Percentiles rank a stretch among this genome's conserved stretches.
These are phyloP conservation scores for Lamellibrachia satsuma DNA, from an alignment of 2,888 invertebrate genomes.

Conservation along the genomic window DNA sequence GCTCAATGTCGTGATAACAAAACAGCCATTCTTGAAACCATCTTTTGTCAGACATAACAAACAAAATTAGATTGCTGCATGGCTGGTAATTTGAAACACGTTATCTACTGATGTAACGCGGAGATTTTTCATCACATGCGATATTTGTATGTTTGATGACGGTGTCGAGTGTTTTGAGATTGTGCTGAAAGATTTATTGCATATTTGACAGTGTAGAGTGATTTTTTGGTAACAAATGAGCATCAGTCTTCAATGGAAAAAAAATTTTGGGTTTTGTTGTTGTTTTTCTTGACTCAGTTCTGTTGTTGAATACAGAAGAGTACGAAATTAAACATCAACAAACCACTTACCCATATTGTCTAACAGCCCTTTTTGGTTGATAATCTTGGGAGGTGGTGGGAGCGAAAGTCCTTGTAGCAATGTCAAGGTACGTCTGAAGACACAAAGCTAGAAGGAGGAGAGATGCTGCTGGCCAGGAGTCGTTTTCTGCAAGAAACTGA, in stretches of 20 bases:
- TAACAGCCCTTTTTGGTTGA: neutral
- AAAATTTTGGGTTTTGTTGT: neutral
- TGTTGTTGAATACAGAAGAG: too few relatives aligned
- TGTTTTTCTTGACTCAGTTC: neutral
- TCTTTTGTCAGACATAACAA: neutral
- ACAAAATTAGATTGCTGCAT: neutral
- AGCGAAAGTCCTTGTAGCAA: neutral
- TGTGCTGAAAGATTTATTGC: neutral
- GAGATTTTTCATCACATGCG: neutral
- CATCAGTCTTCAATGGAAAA: neutral
- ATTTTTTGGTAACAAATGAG: neutral
- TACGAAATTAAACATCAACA: neutral
- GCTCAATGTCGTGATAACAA: neutral
- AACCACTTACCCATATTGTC: neutral
- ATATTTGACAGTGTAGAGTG: neutral
- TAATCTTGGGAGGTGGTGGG: neutral
- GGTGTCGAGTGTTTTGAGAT: neutral
- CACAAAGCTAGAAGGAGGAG: neutral
- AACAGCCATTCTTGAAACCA: neutral
- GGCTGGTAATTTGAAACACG: neutral
- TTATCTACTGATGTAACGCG: neutral
- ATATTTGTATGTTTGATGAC: neutral
- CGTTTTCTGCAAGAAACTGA: neutral
- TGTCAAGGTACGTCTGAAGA: neutral
- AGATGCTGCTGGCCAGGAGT: neutral